Evolutionary conservation across 1,140 invertebrate genomes (phyloP).

Genomic region (Bombus terrestris): DNA sequence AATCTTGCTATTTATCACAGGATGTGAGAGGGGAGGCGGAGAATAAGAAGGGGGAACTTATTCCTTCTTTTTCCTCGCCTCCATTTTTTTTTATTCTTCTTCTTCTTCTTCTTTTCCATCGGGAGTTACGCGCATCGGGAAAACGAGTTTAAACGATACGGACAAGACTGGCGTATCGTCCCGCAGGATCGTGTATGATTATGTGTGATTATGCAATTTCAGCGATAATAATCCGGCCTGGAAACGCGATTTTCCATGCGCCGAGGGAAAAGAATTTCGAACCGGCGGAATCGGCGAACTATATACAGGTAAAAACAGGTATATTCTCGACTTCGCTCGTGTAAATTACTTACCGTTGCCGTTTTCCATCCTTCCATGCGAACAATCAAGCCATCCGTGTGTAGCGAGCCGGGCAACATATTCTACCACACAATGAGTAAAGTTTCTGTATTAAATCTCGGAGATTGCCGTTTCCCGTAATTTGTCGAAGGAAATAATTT

Average conservation of each 20-base stretch:
- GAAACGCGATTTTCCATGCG: background rate
- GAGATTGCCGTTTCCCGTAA: constrained; percentile 25
- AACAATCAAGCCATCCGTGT: background rate
- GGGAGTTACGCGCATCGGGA: constrained; percentile 39
- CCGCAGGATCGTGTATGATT: constrained; percentile 3
- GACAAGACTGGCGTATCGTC: background rate
- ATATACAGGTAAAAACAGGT: background rate
- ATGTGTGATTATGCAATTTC: constrained; percentile 11
- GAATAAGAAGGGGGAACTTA: constrained; percentile 31
- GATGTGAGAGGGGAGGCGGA: constrained; percentile 68
- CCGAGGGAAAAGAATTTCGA: background rate
- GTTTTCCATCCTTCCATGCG: constrained; percentile 4
- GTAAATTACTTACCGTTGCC: constrained; percentile 23
- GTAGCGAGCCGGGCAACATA: background rate
- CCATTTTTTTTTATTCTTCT: constrained; percentile 14
- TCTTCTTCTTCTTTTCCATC: background rate
- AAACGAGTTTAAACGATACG: constrained; percentile 32
- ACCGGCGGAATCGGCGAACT: background rate
- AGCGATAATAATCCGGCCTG: background rate
- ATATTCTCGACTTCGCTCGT: background rate
- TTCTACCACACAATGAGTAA: background rate
- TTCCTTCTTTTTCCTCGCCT: constrained; percentile 31
- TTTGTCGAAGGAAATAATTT: background rate
- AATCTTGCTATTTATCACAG: constrained; percentile 81
- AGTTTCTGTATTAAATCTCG: constrained; percentile 22